Evolutionary conservation across 2,888 invertebrate genomes (phyloP).

Genomic region (Luperina testacea): DNA sequence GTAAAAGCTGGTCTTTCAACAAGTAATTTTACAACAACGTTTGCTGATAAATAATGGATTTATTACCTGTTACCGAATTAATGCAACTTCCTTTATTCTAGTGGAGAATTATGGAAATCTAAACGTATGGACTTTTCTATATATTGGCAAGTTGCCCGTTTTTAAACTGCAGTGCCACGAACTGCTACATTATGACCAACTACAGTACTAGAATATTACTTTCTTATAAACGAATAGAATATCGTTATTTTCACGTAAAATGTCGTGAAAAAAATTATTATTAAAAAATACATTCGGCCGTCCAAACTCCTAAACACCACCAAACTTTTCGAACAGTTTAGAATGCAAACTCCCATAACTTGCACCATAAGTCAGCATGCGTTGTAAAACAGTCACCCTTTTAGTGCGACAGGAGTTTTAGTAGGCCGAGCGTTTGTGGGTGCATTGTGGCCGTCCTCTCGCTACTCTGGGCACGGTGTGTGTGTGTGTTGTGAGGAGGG

Average conservation of each 20-base stretch:
- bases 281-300: background rate
- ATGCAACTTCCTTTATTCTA: slow-evolving; percentile 18
- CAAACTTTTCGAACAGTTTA: background rate
- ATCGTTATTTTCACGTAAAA: background rate
- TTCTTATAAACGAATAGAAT: background rate
- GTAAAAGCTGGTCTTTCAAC: background rate
- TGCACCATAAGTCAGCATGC: slow-evolving; percentile 55
- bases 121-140: slow-evolving; percentile 39
- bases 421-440: slow-evolving; percentile 69
- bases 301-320: background rate
- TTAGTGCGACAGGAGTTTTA: slow-evolving; percentile 73
- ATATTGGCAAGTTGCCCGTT: slow-evolving; percentile 41
- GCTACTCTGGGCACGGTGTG: slow-evolving; percentile 32
- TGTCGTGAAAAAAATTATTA: background rate
- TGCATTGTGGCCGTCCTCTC: slow-evolving; percentile 47
- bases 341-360: slow-evolving; percentile 49
- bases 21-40: background rate
- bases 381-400: slow-evolving; percentile 71
- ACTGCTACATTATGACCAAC: background rate
- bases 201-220: background rate
- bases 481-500: background rate
- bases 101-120: slow-evolving; percentile 41
- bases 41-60: slow-evolving; percentile 8
- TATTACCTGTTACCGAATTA: background rate
- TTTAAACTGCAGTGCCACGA: slow-evolving; percentile 25